Base-by-base conservation (phyloP, 2,113 vertebrate species). In the Colius striatus region DNA sequence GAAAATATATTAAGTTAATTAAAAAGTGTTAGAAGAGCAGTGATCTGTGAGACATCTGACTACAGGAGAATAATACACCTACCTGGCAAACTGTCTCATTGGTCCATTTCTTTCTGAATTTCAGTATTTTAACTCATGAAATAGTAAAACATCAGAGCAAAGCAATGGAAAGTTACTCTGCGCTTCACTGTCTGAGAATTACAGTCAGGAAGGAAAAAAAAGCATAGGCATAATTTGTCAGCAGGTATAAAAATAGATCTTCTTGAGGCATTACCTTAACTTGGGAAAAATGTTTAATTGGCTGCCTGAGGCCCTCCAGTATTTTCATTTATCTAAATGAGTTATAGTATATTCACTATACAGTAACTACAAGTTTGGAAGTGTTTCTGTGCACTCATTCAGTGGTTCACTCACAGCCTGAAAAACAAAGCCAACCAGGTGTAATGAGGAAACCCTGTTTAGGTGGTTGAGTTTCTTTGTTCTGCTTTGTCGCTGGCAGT, bases 241-340 rank as follows among this genome's bases (percentile, higher is more conserved):
- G 87, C 50, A 77, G 55, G 58, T 83, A 82, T 82, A 92, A 97
- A 96, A 94, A 93, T 67, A 93, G 83, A 77, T 74, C 66, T 77
- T 89, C 51, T 72, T 73, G 74, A 91, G 38, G 80, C 67, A 92
- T 82, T 78, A 89, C 72, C 86, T 93, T 74, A 95, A 93, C 74
- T 74, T 87, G 54, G 27, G 63, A 30, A 89, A 92, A 78, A 67
- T 4, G 41, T 89, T 76, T 84, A 93, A 95, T 83, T 90, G 75
- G 67, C 58, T 91, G 87, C 91, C 86, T 79, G 58, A 9, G 60
- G 92, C 51, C 34, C 43, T 87, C 41, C 23, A 75, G 77, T 73
- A 72, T 89, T 94, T 95, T 94, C 58, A 76, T 87, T 89, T 95
- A 95, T 90, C 73, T 62, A 89, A 84, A 87, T 93, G 71, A 94